Base-by-base conservation (phyloP, 2,888 invertebrate genomes). In the Drosophila paramelanica region DNA sequence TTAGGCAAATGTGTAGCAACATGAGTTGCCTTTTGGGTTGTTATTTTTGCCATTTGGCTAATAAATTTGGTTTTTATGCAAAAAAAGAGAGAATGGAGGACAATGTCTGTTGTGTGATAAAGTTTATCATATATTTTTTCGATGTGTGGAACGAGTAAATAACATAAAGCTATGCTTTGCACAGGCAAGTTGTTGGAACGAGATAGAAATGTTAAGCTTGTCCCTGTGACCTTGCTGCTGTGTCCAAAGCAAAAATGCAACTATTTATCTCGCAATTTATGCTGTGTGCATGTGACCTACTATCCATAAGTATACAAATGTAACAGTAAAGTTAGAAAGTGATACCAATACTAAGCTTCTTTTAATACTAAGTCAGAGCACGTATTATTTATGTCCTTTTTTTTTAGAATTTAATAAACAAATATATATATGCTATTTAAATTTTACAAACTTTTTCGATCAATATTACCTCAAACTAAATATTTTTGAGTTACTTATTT, bases 41-140 rank as follows among this genome's bases (percentile, higher is more conserved):
- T 55, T 59, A 33, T 47, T 43, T 23, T 31, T 38, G 49, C 14
- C 53, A 62, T 79, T 65, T 49, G 49, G 56, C 64, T 55, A 73
- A 81, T 83, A 83, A 80, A 81, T 86, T 70, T 46, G 65, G 45
- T 64, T 59, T 66, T 57, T 38, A 56, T 36, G 52, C 46, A 41
- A 51, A 36, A 58, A 49, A 71, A n/a, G n/a, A n/a, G n/a, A n/a
- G n/a, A n/a, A n/a, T n/a, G n/a, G n/a, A n/a, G 6, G 39, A 39
- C 55, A 31, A 45, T 49, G 39, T 59, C 42, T 38, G 42, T 52
- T 51, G 51, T 69, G 47, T 49, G 46, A 69, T 67, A 83, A 83
- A 83, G 55, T 81, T 77, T 70, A 67, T 77, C 65, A 64, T 60
- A 67, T 58, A 73, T 59, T 27, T 46, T 46, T 50, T 31, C 31